A percentile compares a stretch with the other conserved stretches of the same genome.
phyloP scores from a whole-genome alignment of 2,113 vertebrate genomes.

The Sterrhoptilus dennistouni region DNA sequence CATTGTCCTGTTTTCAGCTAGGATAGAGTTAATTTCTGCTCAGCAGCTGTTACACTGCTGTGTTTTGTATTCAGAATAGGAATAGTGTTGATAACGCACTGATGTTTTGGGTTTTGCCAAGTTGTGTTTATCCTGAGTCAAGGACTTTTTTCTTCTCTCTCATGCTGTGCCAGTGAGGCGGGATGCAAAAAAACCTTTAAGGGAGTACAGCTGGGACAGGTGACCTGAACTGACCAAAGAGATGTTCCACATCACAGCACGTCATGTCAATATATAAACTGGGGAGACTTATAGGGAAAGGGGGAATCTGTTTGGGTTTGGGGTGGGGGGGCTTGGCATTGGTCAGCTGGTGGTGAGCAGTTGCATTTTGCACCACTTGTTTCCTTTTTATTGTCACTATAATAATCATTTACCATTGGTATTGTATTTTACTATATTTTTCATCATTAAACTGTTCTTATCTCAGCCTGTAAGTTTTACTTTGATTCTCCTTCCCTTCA shows the following conservation, averaged over 20 bases:
- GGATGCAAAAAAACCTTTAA: not conserved
- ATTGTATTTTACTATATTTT: not conserved
- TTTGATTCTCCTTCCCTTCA: not conserved
- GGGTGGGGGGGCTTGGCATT: not conserved
- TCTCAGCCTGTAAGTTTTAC: not conserved
- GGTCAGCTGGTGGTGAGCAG: not conserved
- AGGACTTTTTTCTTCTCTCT: not conserved
- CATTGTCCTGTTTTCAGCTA: not conserved
- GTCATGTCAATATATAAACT: not conserved
- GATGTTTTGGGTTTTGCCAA: not conserved
- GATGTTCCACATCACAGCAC: too few species aligned
- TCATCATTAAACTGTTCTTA: not conserved
- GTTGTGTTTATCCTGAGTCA: not conserved
- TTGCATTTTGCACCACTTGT: not conserved
- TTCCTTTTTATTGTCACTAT: not conserved
- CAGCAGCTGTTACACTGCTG: not conserved
- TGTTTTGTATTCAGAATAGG: not conserved
- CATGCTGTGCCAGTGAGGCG: not conserved
- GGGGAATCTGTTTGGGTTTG: not conserved
- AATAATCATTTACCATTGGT: not conserved
- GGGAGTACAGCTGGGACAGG: not conserved
- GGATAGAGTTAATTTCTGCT: not conserved
- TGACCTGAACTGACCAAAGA: not conserved
- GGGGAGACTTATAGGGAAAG: fast-evolving
- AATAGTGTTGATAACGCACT: not conserved